These are phyloP conservation scores for Rhyzopertha dominica DNA, from an alignment of 1,140 invertebrate genomes.

Conservation along the genomic window DNA sequence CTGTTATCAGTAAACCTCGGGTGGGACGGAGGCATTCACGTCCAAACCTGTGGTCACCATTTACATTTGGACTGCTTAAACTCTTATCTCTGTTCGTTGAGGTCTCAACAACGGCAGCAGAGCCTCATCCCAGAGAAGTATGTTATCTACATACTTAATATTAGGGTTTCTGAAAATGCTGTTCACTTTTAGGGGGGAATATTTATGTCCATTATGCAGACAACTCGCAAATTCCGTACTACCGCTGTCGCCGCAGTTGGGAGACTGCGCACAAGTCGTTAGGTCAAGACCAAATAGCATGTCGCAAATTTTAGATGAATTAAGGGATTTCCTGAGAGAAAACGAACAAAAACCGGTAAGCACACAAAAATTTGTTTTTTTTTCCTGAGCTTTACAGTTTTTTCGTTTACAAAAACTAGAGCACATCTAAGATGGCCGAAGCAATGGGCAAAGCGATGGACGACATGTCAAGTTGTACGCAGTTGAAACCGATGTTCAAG, in stretches of 20 bases:
- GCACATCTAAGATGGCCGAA: slow-evolving; percentile 62
- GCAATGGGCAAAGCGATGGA: slow-evolving; percentile 89
- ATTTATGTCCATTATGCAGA: slow-evolving; percentile 88
- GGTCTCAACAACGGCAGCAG: slow-evolving; percentile 67
- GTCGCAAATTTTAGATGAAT: slow-evolving; percentile 52
- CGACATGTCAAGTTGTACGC: slow-evolving; percentile 80
- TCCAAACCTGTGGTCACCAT: slow-evolving; percentile 96
- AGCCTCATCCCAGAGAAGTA: slow-evolving; percentile 66
- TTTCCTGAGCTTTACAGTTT: too few relatives aligned
- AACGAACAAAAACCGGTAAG: slow-evolving; percentile 60
- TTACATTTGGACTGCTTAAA: slow-evolving; percentile 89
- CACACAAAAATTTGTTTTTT: slow-evolving; percentile 23
- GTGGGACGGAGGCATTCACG: slow-evolving; percentile 89
- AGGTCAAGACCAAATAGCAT: slow-evolving; percentile 52
- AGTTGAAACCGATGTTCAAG: slow-evolving; percentile 51
- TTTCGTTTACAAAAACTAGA: too few relatives aligned
- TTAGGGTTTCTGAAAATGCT: slow-evolving; percentile 2
- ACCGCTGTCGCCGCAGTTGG: slow-evolving; percentile 77
- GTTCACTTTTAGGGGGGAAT: slow-evolving; percentile 67
- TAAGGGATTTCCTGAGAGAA: slow-evolving; percentile 62
- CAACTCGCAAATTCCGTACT: slow-evolving; percentile 90
- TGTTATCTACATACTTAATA: slow-evolving; percentile 11
- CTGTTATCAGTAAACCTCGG: slow-evolving; percentile 80
- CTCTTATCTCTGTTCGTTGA: slow-evolving; percentile 79
- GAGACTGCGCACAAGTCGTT: slow-evolving; percentile 60